A percentile compares a stretch with the other conserved stretches of the same genome.
phyloP scores from a whole-genome alignment of 1,140 invertebrate genomes.

The Drosophila mayri region DNA sequence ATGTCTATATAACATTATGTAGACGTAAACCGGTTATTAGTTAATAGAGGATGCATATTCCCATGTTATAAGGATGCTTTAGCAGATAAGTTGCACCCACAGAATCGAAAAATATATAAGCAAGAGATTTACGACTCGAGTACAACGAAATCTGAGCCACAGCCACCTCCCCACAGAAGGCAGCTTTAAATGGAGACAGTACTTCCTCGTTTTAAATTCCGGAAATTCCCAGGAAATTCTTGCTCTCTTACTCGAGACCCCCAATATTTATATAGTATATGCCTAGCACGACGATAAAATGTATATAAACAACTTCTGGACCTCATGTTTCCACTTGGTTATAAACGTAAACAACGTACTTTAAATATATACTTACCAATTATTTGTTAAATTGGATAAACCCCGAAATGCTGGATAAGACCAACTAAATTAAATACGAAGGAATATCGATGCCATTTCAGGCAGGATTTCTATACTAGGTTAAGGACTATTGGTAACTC shows the following conservation, averaged over 20 bases:
- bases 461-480: conserved; percentile 51
- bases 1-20: conserved; percentile 46
- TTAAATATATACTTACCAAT: conserved; percentile 38
- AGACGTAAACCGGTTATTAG: conserved; percentile 44
- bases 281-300: conserved; percentile 45
- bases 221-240: conserved; percentile 3
- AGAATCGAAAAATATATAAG: conserved; percentile 37
- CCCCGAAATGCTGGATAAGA: conserved; percentile 74
- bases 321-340: conserved; percentile 66
- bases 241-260: not conserved
- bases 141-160: conserved; percentile 67
- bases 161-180: conserved; percentile 17
- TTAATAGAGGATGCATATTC: conserved; percentile 34
- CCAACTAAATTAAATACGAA: conserved; percentile 75
- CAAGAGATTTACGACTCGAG: conserved; percentile 39
- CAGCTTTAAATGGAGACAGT: conserved; percentile 50
- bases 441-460: conserved; percentile 31
- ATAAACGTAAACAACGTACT: conserved; percentile 49
- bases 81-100: conserved; percentile 33
- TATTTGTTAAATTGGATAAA: conserved; percentile 63
- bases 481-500: conserved; percentile 55
- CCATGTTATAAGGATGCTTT: conserved; percentile 44
- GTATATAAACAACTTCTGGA: conserved; percentile 77
- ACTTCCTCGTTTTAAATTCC: conserved; percentile 10
- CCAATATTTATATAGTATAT: conserved; percentile 16